Evolutionary conservation across 2,888 invertebrate genomes (phyloP).

Genomic region (Allolobophora icterica): DNA sequence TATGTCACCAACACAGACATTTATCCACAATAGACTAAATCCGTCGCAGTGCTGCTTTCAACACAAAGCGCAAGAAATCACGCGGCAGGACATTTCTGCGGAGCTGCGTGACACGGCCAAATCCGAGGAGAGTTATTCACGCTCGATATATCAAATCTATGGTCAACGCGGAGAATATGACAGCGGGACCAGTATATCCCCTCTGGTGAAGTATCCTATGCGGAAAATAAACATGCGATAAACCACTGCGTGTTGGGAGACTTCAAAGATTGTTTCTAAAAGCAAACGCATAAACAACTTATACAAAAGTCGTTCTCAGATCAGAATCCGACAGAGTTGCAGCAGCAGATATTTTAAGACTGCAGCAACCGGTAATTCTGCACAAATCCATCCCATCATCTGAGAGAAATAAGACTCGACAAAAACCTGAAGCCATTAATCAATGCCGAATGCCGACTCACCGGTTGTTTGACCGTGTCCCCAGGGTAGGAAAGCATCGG

Average conservation of each 20-base stretch:
- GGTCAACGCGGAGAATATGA: neutral
- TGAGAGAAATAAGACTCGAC: neutral
- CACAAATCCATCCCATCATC: neutral
- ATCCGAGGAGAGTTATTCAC: neutral
- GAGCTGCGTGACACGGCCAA: neutral
- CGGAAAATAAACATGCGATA: slow-evolving; percentile 3
- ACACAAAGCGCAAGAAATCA: neutral
- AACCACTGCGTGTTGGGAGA: neutral
- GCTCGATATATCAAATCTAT: neutral
- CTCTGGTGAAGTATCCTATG: neutral
- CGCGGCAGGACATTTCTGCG: neutral
- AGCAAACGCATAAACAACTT: neutral
- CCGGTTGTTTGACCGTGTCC: neutral
- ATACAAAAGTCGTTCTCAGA: neutral
- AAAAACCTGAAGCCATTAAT: neutral
- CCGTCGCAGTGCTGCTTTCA: neutral
- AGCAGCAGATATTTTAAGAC: neutral
- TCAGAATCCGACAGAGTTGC: neutral
- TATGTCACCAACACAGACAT: neutral
- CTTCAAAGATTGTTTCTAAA: neutral
- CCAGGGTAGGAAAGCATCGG: neutral
- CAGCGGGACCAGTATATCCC: neutral
- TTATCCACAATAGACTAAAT: slow-evolving; percentile 6
- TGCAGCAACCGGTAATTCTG: neutral
- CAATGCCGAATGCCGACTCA: neutral